A percentile compares a stretch with the other conserved stretches of the same genome.
Evolutionary conservation across 2,888 invertebrate genomes (phyloP).

Genomic region (Drosophila engyochracea): DNA sequence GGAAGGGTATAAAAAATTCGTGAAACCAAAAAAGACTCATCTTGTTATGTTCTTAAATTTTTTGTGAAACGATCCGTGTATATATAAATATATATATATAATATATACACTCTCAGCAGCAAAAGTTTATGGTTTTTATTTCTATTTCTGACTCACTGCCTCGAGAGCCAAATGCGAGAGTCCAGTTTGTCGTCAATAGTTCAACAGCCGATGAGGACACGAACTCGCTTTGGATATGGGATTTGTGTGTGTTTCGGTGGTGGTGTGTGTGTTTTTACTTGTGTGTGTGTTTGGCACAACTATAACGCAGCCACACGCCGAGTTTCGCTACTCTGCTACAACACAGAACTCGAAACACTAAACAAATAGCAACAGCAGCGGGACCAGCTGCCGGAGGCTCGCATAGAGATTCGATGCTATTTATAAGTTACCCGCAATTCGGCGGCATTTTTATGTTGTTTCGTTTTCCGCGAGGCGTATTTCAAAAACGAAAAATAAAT

Average conservation of each 20-base stretch:
- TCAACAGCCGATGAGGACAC: constrained; percentile 69
- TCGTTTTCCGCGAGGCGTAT: constrained; percentile 52
- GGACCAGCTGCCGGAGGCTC: constrained; percentile 35
- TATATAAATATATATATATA: background rate
- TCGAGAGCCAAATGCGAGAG: constrained; percentile 18
- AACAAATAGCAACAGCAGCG: constrained; percentile 10
- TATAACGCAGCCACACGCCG: constrained; percentile 63
- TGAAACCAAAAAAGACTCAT: background rate
- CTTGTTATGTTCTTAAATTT: background rate
- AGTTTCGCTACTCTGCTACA: constrained; percentile 28
- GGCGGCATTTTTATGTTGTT: constrained; percentile 63
- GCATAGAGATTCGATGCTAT: constrained; percentile 54
- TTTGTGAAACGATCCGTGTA: constrained; percentile 6
- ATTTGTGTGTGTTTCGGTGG: background rate
- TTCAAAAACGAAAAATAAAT: constrained; percentile 58
- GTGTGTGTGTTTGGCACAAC: constrained; percentile 28
- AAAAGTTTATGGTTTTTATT: constrained; percentile 14
- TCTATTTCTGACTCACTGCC: constrained; percentile 61
- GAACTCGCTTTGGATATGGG: constrained; percentile 14
- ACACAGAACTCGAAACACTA: constrained; percentile 35
- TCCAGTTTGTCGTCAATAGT: constrained; percentile 54
- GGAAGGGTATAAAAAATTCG: constrained; percentile 4
- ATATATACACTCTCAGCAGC: background rate
- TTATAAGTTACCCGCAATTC: constrained; percentile 55
- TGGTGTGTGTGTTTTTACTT: background rate